Conservation (phyloP, 1,140 invertebrate genomes). For the Reticulitermes speratus region DNA sequence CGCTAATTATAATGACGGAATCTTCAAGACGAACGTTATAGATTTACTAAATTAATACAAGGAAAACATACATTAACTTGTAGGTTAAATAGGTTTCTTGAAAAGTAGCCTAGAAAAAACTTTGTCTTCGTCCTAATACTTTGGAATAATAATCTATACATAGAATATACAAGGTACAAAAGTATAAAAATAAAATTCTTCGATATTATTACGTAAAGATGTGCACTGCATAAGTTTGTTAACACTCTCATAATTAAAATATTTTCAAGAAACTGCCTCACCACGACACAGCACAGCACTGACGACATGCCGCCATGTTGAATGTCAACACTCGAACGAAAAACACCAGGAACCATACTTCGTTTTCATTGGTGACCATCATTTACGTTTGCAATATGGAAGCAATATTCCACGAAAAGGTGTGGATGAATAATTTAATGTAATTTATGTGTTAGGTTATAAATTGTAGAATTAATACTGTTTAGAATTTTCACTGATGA, state of each 20-base stretch:
- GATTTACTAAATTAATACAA: not conserved
- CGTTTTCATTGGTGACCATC: conserved; percentile 15
- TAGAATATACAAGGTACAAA: not conserved
- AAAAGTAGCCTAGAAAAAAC: not conserved
- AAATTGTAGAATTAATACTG: not conserved
- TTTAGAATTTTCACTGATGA: too few species aligned
- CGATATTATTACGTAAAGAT: not conserved
- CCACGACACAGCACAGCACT: conserved; percentile 92
- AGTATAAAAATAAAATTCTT: not conserved
- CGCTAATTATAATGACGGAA: not conserved
- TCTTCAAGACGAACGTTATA: not conserved
- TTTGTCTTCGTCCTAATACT: not conserved
- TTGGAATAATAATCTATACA: not conserved
- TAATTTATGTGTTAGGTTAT: not conserved
- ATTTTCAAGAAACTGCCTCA: conserved; percentile 50
- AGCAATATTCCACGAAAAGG: conserved; percentile 31
- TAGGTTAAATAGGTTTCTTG: not conserved
- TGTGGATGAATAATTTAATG: conserved; percentile 9
- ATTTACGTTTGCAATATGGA: conserved; percentile 28
- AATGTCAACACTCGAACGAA: conserved; percentile 52
- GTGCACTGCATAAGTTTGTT: not conserved
- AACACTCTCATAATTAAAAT: conserved; percentile 18
- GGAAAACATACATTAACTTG: not conserved
- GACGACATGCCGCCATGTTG: conserved; percentile 93
- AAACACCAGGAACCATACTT: conserved; percentile 16